Conservation (phyloP, 2,797 vertebrate genomes). For the Brachyrhaphis roseni region DNA sequence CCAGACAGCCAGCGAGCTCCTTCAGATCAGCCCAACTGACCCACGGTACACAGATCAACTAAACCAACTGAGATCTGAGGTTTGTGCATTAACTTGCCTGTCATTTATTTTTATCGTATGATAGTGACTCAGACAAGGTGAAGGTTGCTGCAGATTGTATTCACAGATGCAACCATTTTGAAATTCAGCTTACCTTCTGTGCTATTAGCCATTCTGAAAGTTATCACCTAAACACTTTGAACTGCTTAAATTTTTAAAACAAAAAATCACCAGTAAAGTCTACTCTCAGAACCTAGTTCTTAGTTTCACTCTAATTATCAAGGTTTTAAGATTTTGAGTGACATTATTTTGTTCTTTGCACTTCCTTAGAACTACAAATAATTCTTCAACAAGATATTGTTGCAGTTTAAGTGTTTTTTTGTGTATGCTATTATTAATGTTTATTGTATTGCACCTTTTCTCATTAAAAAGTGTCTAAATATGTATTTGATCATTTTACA, state of each 20-base stretch:
- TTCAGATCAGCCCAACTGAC: constrained; percentile 58
- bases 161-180: background rate
- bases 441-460: background rate
- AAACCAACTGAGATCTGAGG: constrained; percentile 65
- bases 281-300: background rate
- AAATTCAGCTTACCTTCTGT: background rate
- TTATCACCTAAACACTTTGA: background rate
- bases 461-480: background rate
- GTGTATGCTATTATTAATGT: background rate
- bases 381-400: background rate
- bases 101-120: background rate
- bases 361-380: background rate
- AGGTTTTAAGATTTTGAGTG: background rate
- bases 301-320: background rate
- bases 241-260: background rate
- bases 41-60: constrained; percentile 50
- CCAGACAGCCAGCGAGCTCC: constrained; percentile 53
- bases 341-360: background rate
- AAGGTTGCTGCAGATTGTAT: background rate
- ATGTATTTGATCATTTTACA: background rate
- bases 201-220: no score
- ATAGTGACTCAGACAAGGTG: background rate
- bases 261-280: background rate
- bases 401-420: background rate
- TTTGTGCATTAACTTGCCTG: constrained; percentile 32